A percentile compares a stretch with the other conserved stretches of the same genome.
These are phyloP conservation scores for Parotocinclus haroldoi DNA, from an alignment of 2,797 vertebrate genomes.

Conservation along the genomic window DNA sequence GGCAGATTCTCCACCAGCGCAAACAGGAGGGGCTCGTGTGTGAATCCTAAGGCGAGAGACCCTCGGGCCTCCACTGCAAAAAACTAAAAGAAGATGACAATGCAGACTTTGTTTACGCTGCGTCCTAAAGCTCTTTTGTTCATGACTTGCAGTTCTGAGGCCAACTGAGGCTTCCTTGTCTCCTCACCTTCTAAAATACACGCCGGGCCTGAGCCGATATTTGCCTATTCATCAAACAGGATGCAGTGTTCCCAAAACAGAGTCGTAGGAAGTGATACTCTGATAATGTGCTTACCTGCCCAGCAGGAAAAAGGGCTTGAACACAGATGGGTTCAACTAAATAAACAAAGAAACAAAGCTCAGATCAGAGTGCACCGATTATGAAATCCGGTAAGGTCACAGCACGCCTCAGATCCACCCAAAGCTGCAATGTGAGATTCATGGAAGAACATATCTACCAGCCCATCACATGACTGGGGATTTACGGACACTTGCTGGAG, in stretches of 20 bases:
- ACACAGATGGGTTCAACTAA: constrained; percentile 1
- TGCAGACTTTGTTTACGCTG: constrained; percentile 22
- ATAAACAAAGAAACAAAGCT: constrained; percentile 19
- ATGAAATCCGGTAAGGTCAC: constrained; percentile 6
- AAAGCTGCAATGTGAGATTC: not conserved
- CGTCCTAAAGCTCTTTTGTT: constrained; percentile 10
- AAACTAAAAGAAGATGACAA: constrained; percentile 24
- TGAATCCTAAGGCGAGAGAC: constrained; percentile 21
- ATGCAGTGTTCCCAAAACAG: too few species aligned
- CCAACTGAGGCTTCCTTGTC: constrained; percentile 17
- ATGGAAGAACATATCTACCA: not conserved
- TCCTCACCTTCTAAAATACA: constrained; percentile 33
- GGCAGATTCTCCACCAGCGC: constrained; percentile 5
- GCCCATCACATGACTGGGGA: too few species aligned
- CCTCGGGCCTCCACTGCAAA: constrained; percentile 8
- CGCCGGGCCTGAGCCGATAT: too few species aligned
- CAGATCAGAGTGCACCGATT: constrained; percentile 9
- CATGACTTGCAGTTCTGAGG: not conserved
- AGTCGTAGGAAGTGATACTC: not conserved
- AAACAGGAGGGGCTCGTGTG: constrained; percentile 13
- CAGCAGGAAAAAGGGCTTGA: not conserved
- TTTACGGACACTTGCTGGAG: too few species aligned
- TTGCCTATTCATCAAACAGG: too few species aligned
- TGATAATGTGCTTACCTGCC: not conserved
- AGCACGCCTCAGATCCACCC: not conserved